These are phyloP conservation scores for Dermatophagoides farinae DNA, from an alignment of 1,140 invertebrate species.

Conservation along the genomic window DNA sequence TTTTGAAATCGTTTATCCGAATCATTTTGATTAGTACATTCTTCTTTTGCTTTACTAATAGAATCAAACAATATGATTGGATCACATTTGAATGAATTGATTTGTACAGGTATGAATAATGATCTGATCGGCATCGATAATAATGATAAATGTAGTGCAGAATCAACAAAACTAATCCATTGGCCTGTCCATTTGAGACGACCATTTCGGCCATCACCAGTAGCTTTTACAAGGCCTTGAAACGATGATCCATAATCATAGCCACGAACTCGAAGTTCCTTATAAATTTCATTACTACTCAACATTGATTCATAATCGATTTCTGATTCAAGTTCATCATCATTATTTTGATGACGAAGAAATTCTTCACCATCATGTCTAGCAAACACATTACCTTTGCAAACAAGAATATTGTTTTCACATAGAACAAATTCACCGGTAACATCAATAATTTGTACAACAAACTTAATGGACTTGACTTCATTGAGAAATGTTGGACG, in stretches of 20 bases:
- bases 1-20: not conserved
- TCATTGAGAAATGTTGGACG: constrained; percentile 58
- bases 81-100: constrained; percentile 41
- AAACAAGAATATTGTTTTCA: constrained; percentile 56
- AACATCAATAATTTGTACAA: constrained; percentile 64
- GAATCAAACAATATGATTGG: constrained; percentile 19
- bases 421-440: constrained; percentile 75
- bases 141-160: constrained; percentile 32
- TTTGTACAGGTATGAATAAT: constrained; percentile 62
- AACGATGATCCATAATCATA: constrained; percentile 82
- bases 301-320: constrained; percentile 1
- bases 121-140: constrained; percentile 33
- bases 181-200: constrained; percentile 27
- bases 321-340: constrained; percentile 25
- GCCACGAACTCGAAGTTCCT: constrained; percentile 70
- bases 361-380: not conserved
- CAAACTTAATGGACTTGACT: constrained; percentile 43
- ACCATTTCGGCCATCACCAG: constrained; percentile 1
- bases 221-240: constrained; percentile 44
- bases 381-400: constrained; percentile 42
- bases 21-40: not conserved
- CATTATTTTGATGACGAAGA: not conserved
- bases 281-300: constrained; percentile 55
- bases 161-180: constrained; percentile 35
- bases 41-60: constrained; percentile 21